Percentiles rank a stretch among this genome's conserved stretches.
These are phyloP conservation scores for Lithophane ornitopus DNA, from an alignment of 2,888 invertebrate genomes.

Conservation along the genomic window DNA sequence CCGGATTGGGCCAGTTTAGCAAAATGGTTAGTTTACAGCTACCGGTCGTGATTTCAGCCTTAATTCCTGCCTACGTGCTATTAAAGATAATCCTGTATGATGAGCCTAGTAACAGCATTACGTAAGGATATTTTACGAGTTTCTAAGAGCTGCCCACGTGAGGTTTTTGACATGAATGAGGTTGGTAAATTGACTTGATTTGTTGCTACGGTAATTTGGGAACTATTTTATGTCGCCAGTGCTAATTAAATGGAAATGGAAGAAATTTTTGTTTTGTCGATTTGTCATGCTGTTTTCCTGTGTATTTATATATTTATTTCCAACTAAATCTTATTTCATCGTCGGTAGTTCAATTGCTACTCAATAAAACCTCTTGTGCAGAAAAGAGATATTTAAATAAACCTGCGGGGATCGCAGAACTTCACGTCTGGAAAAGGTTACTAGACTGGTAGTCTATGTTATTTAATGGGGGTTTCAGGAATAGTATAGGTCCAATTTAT, in stretches of 20 bases:
- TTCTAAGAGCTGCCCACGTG: constrained; percentile 53
- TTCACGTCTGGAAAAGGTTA: too few species aligned
- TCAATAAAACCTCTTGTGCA: background rate
- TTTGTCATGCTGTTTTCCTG: background rate
- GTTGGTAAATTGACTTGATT: constrained; percentile 21
- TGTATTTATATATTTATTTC: background rate
- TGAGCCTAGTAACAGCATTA: constrained; percentile 29
- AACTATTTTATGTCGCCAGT: background rate
- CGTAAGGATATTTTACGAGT: constrained; percentile 38
- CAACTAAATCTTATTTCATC: background rate
- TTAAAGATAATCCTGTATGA: constrained; percentile 30
- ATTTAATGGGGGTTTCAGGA: background rate
- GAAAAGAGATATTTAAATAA: background rate
- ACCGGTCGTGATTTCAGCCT: constrained; percentile 45
- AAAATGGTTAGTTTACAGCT: constrained; percentile 25
- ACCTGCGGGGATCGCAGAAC: background rate
- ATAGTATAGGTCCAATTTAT: too few species aligned
- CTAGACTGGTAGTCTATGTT: background rate
- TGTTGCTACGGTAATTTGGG: constrained; percentile 1
- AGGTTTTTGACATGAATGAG: constrained; percentile 24
- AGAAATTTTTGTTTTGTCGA: background rate
- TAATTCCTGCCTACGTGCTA: constrained; percentile 54
- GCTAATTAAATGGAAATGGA: constrained; percentile 10
- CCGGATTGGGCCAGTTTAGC: constrained; percentile 47
- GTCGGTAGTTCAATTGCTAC: background rate